phyloP scores from a whole-genome alignment of 2,113 vertebrate genomes.

The Haemorhous mexicanus region DNA sequence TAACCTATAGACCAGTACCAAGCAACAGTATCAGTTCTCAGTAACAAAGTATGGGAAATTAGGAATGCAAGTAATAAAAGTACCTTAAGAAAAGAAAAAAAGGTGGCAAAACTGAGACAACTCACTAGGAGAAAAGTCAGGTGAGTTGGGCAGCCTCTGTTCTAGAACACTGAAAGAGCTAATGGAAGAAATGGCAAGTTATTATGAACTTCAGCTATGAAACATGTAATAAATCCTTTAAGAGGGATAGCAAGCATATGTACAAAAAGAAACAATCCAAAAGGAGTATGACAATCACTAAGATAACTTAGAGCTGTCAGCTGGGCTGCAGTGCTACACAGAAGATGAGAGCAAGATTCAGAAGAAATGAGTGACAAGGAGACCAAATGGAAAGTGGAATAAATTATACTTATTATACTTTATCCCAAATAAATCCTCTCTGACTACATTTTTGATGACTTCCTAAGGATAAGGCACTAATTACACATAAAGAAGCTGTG shows the following conservation, averaged over 20 bases:
- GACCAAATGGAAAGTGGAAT: background rate
- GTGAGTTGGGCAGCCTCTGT: background rate
- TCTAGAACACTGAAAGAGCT: background rate
- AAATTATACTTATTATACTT: background rate
- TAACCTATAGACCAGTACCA: background rate
- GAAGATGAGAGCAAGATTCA: background rate
- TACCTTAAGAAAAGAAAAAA: background rate
- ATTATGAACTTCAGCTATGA: background rate
- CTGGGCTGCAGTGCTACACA: background rate
- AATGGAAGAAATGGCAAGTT: background rate
- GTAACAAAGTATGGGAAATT: background rate
- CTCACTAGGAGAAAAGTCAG: background rate
- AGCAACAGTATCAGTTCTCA: background rate
- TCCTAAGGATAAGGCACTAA: background rate
- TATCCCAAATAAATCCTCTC: background rate
- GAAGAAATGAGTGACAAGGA: background rate
- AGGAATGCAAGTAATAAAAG: background rate
- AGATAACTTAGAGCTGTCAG: background rate
- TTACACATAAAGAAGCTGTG: background rate
- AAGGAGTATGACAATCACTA: background rate
- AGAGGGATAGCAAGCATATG: background rate
- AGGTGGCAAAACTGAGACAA: background rate
- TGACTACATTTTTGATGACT: background rate
- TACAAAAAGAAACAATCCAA: background rate
- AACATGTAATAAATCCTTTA: background rate